phyloP scores from a whole-genome alignment of 1,140 invertebrate genomes.

The Ceratosolen fusciceps region DNA sequence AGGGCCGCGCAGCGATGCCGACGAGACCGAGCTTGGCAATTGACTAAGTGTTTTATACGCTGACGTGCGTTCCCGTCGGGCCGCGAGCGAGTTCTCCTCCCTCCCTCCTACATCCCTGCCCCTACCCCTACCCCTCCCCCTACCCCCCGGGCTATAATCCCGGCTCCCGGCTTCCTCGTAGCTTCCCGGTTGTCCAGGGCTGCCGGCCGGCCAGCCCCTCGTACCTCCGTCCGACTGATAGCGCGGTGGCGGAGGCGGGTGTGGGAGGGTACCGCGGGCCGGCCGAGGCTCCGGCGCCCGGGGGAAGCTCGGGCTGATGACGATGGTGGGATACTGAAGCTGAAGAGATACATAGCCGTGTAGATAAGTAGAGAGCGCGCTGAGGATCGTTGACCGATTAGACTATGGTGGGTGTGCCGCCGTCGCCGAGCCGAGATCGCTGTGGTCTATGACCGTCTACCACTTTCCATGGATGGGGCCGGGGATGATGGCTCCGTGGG shows the following conservation, averaged over 20 bases:
- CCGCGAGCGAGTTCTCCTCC: not conserved
- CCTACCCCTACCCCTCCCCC: slow-evolving; percentile 18
- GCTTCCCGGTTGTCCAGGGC: not conserved
- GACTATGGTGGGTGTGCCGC: slow-evolving; percentile 70
- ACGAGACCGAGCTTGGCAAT: slow-evolving; percentile 46
- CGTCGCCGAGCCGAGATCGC: slow-evolving; percentile 72
- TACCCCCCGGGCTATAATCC: not conserved
- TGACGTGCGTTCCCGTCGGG: slow-evolving; percentile 37
- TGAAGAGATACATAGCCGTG: slow-evolving; percentile 35
- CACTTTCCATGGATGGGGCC: slow-evolving; percentile 65
- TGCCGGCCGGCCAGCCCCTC: not conserved
- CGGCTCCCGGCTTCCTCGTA: not conserved
- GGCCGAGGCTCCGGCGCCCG: not conserved
- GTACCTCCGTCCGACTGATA: not conserved
- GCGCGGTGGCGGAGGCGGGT: slow-evolving; percentile 4
- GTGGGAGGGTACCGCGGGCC: too few relatives aligned
- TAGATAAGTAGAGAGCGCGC: slow-evolving; percentile 57
- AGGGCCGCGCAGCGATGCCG: slow-evolving; percentile 43
- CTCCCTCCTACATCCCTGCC: slow-evolving; percentile 4
- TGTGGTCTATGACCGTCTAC: slow-evolving; percentile 63
- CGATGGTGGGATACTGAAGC: slow-evolving; percentile 15
- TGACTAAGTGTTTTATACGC: slow-evolving; percentile 42
- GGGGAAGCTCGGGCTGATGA: slow-evolving; percentile 37
- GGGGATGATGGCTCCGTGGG: slow-evolving; percentile 72
- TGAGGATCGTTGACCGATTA: slow-evolving; percentile 68